Evolutionary conservation across 1,140 invertebrate species (phyloP).

Genomic region (Diabrotica undecimpunctata): DNA sequence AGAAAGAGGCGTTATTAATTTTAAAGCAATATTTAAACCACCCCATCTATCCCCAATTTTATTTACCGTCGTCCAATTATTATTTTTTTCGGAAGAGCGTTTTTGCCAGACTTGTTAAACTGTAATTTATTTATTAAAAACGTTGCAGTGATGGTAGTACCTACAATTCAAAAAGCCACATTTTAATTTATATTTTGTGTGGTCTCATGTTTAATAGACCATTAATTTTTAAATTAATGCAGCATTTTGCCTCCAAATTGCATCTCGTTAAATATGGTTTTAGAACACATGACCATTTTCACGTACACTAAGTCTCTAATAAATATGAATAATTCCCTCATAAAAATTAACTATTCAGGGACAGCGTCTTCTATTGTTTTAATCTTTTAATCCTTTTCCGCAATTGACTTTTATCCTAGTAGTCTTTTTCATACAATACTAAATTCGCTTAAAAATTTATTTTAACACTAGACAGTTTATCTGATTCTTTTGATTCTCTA

Average conservation of each 20-base stretch:
- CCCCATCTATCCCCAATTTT: not conserved
- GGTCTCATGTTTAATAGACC: slow-evolving; percentile 31
- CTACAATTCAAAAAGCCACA: slow-evolving; percentile 21
- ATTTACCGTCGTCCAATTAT: slow-evolving; percentile 5
- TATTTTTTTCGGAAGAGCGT: not conserved
- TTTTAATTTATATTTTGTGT: slow-evolving; percentile 25
- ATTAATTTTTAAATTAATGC: slow-evolving; percentile 34
- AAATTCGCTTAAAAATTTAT: not conserved
- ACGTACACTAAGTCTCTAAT: slow-evolving; percentile 24
- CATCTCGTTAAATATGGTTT: slow-evolving; percentile 25
- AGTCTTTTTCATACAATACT: too few species aligned
- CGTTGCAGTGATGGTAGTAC: slow-evolving; percentile 9
- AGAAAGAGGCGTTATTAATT: too few species aligned
- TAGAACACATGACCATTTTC: slow-evolving; percentile 16
- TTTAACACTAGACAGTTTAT: too few species aligned
- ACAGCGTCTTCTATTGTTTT: slow-evolving; percentile 25
- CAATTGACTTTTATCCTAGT: not conserved
- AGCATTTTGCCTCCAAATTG: slow-evolving; percentile 29
- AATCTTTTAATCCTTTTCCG: slow-evolving; percentile 20
- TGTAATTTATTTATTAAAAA: slow-evolving; percentile 19
- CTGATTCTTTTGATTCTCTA: too few species aligned
- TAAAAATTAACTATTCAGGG: slow-evolving; percentile 33
- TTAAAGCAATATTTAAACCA: not conserved
- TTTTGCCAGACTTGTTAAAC: slow-evolving; percentile 16
- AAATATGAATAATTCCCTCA: slow-evolving; percentile 29